These are phyloP conservation scores for Nibea albiflora DNA, from an alignment of 2,113 vertebrate species.

Conservation along the genomic window DNA sequence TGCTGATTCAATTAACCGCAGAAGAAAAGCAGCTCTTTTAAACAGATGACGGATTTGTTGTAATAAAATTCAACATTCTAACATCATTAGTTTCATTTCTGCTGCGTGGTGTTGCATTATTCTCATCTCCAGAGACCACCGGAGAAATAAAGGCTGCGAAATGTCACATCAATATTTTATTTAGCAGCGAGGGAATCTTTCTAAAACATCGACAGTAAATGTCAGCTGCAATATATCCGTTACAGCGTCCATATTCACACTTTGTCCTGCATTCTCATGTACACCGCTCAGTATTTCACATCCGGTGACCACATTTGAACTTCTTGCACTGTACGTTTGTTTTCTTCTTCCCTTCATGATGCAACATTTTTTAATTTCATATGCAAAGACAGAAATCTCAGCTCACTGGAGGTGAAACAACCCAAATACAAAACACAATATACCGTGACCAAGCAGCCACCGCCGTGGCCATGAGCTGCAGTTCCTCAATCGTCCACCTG, in stretches of 20 bases:
- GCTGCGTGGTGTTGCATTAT: neutral
- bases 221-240: neutral
- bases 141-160: neutral
- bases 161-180: neutral
- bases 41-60: conserved; percentile 1
- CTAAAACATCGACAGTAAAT: no score
- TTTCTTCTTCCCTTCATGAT: neutral
- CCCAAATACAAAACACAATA: neutral
- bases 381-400: neutral
- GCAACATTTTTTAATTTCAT: neutral
- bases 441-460: no score
- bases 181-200: no score
- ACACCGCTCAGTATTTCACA: neutral
- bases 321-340: neutral
- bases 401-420: neutral
- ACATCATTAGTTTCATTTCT: neutral
- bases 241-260: neutral
- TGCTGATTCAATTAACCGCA: conserved; percentile 3
- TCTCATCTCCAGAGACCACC: neutral
- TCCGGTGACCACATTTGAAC: neutral
- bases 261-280: no score
- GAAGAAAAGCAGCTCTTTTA: neutral
- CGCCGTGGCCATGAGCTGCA: no score
- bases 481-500: no score
- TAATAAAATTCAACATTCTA: neutral